Percentiles rank a stretch among this genome's conserved stretches.
Conservation (phyloP, 2,888 invertebrate species). For the Nephrotoma guestfalica region DNA sequence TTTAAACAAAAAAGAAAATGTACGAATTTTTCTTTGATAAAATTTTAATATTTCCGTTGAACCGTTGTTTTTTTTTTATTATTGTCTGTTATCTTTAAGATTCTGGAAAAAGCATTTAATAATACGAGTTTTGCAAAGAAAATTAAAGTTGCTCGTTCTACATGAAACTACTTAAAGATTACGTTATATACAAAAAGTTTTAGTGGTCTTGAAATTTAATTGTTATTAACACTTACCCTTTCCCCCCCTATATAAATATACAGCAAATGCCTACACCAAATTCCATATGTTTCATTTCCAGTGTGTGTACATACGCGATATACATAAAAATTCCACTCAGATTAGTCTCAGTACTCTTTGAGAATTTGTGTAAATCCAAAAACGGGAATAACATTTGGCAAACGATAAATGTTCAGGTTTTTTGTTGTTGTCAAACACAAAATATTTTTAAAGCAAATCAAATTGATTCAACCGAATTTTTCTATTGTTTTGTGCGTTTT, state of each 20-base stretch:
- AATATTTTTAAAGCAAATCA: not conserved
- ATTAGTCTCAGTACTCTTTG: not conserved
- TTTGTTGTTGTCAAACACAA: not conserved
- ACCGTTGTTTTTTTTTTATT: not conserved
- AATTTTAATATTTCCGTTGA: not conserved
- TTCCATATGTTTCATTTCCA: not conserved
- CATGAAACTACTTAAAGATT: not conserved
- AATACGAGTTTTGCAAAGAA: not conserved
- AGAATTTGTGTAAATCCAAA: not conserved
- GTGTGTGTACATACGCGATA: not conserved
- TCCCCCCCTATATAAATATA: not conserved
- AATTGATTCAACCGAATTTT: not conserved
- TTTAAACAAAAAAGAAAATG: not conserved
- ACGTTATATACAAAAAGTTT: not conserved
- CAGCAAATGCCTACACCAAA: not conserved
- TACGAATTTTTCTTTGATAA: not conserved
- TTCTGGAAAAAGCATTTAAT: not conserved
- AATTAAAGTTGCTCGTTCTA: not conserved
- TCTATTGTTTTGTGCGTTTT: not conserved
- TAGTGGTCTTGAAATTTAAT: not conserved
- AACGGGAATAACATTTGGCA: not conserved
- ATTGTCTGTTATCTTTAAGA: not conserved
- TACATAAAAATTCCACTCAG: not conserved
- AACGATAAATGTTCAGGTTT: not conserved
- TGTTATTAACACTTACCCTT: not conserved